Conservation (phyloP, 2,113 vertebrate genomes). For the Platysternon megacephalum region DNA sequence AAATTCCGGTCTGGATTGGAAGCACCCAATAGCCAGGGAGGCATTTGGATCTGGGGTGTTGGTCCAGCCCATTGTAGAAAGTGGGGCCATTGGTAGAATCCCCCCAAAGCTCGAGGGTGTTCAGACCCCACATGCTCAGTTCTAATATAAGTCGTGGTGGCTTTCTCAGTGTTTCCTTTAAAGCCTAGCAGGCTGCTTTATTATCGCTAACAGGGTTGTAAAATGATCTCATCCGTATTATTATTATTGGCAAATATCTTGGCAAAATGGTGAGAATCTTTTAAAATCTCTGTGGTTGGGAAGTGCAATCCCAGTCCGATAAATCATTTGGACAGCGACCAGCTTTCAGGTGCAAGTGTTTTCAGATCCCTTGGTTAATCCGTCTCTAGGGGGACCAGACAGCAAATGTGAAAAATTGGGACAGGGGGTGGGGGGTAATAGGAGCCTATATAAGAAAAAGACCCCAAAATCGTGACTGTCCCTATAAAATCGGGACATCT, state of each 20-base stretch:
- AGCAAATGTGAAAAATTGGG: no score
- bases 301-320: background rate
- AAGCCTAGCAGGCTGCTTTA: conserved; percentile 4
- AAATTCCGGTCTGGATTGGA: background rate
- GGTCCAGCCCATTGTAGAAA: background rate
- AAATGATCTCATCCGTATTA: background rate
- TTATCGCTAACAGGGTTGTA: conserved; percentile 13
- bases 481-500: no score
- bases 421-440: no score
- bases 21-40: background rate
- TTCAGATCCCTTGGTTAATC: background rate
- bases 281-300: conserved; percentile 16
- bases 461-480: no score
- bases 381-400: background rate
- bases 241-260: background rate
- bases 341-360: background rate
- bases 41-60: background rate
- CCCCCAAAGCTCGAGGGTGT: rapidly evolving
- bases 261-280: background rate
- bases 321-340: background rate
- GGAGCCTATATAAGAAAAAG: no score
- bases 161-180: background rate
- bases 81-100: background rate
- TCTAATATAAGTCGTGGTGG: background rate
- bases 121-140: background rate